Percentiles rank a stretch among this genome's conserved stretches.
Conservation (phyloP, 23 tunicate genomes). For the Phallusia fumigata region DNA sequence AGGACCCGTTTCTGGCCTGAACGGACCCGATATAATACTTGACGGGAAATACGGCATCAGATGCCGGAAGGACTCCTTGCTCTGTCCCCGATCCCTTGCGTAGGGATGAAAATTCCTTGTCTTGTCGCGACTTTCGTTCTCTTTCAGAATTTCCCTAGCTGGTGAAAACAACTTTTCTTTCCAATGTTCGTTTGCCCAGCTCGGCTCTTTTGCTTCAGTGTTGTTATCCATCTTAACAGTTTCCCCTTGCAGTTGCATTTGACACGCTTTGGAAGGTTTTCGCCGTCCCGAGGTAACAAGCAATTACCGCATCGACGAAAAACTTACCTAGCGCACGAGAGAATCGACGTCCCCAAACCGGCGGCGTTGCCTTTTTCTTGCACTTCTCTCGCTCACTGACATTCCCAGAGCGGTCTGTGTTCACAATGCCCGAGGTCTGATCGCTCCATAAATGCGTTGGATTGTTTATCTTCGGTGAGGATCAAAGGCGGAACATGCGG, state of each 20-base stretch:
- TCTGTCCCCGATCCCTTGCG: neutral
- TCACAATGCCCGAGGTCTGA: neutral
- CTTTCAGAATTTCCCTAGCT: slow-evolving; percentile 32
- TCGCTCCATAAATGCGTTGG: neutral
- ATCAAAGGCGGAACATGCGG: neutral
- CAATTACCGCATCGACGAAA: neutral
- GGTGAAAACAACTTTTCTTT: slow-evolving; percentile 54
- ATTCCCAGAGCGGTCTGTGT: neutral
- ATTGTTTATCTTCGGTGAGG: neutral
- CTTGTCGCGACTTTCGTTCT: neutral
- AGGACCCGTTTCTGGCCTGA: neutral
- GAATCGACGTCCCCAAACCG: neutral
- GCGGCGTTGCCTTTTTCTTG: slow-evolving; percentile 5
- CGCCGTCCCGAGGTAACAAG: neutral
- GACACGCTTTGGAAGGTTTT: neutral
- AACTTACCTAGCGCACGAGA: neutral
- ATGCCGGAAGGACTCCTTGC: slow-evolving; percentile 37
- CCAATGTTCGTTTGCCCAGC: slow-evolving; percentile 14
- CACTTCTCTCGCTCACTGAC: neutral
- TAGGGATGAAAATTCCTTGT: slow-evolving; percentile 39
- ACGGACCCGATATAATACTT: slow-evolving; percentile 31
- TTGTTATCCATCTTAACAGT: neutral
- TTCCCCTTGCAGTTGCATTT: neutral
- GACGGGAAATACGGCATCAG: slow-evolving; percentile 56
- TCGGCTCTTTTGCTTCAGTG: neutral